These are phyloP conservation scores for Ephialtes manifestator DNA, from an alignment of 2,888 invertebrate species.

Conservation along the genomic window DNA sequence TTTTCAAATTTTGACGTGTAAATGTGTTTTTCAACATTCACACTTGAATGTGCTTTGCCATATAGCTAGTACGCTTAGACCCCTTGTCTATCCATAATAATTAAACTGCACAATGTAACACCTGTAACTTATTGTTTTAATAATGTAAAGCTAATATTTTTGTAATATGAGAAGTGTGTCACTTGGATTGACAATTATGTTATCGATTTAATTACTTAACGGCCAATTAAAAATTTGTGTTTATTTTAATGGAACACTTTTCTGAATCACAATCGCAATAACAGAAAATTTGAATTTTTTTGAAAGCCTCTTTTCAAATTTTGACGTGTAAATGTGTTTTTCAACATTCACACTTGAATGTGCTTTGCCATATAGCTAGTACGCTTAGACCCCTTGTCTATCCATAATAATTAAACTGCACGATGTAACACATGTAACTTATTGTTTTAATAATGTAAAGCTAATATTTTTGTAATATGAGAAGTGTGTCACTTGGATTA, in stretches of 20 bases:
- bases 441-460: no score
- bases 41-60: not conserved
- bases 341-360: not conserved
- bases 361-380: conserved; percentile 20
- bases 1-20: no score
- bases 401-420: conserved; percentile 21
- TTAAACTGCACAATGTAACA: conserved; percentile 30
- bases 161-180: not conserved
- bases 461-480: no score
- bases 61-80: conserved; percentile 17
- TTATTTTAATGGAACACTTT: no score
- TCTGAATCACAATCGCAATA: no score
- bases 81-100: conserved; percentile 30
- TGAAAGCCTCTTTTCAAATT: not conserved
- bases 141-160: not conserved
- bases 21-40: no score
- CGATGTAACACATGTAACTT: conserved; percentile 34
- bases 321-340: not conserved
- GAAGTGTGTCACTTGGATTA: no score
- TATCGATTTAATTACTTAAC: not conserved
- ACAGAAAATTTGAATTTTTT: not conserved
- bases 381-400: conserved; percentile 20
- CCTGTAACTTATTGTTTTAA: not conserved
- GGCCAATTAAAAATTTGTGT: not conserved
- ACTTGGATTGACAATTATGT: not conserved